phyloP scores from a whole-genome alignment of 2,888 invertebrate species.

The Exocentrus adspersus region DNA sequence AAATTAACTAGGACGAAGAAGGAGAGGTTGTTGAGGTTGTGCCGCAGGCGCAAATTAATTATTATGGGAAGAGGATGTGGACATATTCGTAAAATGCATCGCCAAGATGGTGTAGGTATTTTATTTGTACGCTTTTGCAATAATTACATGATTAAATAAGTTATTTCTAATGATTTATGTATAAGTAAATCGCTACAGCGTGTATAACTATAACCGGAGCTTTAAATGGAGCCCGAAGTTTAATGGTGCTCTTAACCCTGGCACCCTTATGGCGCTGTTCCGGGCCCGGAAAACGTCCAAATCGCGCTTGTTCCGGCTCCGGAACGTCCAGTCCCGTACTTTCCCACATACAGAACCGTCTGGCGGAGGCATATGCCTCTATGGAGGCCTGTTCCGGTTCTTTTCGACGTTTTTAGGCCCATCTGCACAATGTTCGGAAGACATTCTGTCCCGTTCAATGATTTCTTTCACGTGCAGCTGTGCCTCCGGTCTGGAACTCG shows the following conservation, averaged over 20 bases:
- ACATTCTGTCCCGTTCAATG: conserved; percentile 52
- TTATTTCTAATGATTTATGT: too few species aligned
- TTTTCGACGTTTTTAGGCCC: conserved; percentile 47
- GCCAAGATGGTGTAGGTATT: too few species aligned
- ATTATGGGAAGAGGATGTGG: too few species aligned
- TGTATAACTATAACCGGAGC: conserved; percentile 6
- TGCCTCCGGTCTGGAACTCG: conserved; percentile 44
- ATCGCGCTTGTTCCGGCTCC: background rate
- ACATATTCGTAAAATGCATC: too few species aligned
- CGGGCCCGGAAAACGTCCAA: too few species aligned
- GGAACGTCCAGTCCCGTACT: conserved; percentile 15
- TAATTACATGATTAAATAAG: too few species aligned
- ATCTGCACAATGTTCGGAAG: conserved; percentile 53
- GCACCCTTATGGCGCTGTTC: conserved; percentile 19
- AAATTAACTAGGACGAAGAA: background rate
- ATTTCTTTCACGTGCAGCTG: conserved; percentile 52
- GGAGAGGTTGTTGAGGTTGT: too few species aligned
- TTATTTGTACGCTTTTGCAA: too few species aligned
- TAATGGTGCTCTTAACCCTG: conserved; percentile 16
- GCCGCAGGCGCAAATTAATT: too few species aligned
- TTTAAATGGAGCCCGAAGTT: conserved; percentile 25
- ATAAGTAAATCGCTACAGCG: too few species aligned
- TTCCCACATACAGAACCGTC: conserved; percentile 36
- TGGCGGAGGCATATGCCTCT: conserved; percentile 33
- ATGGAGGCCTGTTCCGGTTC: conserved; percentile 43